Base-by-base conservation (phyloP, 2,113 vertebrate genomes). In the Galeopterus variegatus region DNA sequence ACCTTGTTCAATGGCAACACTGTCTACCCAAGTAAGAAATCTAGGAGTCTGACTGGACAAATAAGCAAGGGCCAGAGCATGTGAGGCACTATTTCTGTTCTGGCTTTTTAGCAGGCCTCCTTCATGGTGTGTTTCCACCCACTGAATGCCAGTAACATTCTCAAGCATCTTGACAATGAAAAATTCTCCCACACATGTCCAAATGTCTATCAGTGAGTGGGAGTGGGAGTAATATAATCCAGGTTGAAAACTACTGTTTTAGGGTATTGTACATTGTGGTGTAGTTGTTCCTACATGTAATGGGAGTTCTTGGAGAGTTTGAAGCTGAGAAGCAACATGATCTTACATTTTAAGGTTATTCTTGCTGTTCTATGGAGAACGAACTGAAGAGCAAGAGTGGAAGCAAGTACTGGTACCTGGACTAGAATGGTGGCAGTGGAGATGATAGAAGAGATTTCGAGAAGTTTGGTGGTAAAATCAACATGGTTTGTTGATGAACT, bases 331-430 rank as follows among this genome's bases (percentile, higher is more conserved):
- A 82, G 36, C n/a, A 14, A 79, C 18, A 79, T n/a, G 23, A 52
- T 54, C 50, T 79, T 79, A n/a, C 18, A 76, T 52, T 52, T 52
- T 76, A 76, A 17, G 75, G 33, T 54, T 41, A 36, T 56, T 94
- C 41, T 60, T 83, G 28, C 10, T 96, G 19, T 93, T 60, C 70
- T 60, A 88, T n/a, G 21, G 69, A 90, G 56, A 90, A 79, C 48
- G 69, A 48, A 90, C 6, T 77, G 7, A 88, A 64, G 31, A 67
- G 19, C 31, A 45, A 70, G 65, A 77, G 18, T 83, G 45, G 75
- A 93, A 90, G 8, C 52, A 95, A 60, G 10, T n/a, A 36, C 21
- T 82, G 14, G 36, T 12, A 26, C 69, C 69, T 54, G 8, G 36
- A 72, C 54, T 50, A 48, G 10, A 86, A 11, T 36, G 21, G 65